phyloP scores from a whole-genome alignment of 2,888 invertebrate genomes.

The Archips crataeganus region DNA sequence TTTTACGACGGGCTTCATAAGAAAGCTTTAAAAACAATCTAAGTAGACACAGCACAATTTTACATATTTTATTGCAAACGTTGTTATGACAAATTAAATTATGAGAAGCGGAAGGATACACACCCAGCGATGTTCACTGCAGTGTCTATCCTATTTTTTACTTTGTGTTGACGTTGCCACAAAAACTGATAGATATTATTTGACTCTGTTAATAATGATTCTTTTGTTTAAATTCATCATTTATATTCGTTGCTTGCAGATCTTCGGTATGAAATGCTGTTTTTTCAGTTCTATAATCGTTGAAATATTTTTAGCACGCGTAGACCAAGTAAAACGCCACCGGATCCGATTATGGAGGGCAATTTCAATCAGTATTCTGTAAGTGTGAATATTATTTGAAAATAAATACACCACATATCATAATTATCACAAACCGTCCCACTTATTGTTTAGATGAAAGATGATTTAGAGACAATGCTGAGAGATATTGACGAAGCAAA shows the following conservation, averaged over 20 bases:
- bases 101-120: too few species aligned
- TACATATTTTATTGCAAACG: too few species aligned
- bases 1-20: too few species aligned
- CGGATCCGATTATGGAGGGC: neutral
- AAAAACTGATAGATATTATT: too few species aligned
- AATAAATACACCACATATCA: neutral
- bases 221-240: too few species aligned
- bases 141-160: too few species aligned
- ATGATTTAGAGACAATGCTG: slow-evolving; percentile 53
- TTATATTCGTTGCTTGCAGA: neutral
- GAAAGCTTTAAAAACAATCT: too few species aligned
- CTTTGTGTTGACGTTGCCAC: too few species aligned
- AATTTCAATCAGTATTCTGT: slow-evolving; percentile 4
- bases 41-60: too few species aligned
- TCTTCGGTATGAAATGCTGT: neutral
- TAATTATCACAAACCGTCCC: neutral
- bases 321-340: neutral
- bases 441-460: slow-evolving; percentile 52
- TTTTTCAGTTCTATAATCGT: neutral
- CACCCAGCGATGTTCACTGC: too few species aligned
- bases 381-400: neutral
- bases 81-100: too few species aligned
- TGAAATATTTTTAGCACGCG: neutral
- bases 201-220: too few species aligned
- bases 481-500: slow-evolving; percentile 54